Evolutionary conservation across 2,888 invertebrate genomes (phyloP).

Genomic region (Anthrax anthrax): DNA sequence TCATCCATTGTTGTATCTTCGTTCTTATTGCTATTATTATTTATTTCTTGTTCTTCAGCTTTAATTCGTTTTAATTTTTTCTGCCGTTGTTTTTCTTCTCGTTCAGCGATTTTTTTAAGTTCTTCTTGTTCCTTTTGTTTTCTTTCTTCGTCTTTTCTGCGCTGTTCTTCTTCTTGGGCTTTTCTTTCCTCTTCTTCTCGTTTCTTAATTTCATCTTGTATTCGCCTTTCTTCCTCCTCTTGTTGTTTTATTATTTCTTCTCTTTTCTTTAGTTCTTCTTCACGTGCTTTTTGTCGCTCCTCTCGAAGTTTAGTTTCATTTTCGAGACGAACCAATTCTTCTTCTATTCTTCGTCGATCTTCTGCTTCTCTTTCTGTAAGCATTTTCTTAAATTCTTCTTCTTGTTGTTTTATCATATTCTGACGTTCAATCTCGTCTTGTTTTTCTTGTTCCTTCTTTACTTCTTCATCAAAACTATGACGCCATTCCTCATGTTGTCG

Average conservation of each 20-base stretch:
- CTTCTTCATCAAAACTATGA: slow-evolving; percentile 10
- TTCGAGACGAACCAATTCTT: slow-evolving; percentile 22
- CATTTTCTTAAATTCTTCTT: not conserved
- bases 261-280: slow-evolving; percentile 22
- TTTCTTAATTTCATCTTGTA: slow-evolving; percentile 17
- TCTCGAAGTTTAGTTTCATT: slow-evolving; percentile 23
- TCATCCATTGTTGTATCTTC: slow-evolving; percentile 8
- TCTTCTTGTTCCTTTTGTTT: slow-evolving; percentile 15
- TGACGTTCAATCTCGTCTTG: not conserved
- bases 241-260: slow-evolving; percentile 20
- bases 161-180: slow-evolving; percentile 15
- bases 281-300: slow-evolving; percentile 21
- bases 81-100: not conserved
- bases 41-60: slow-evolving; percentile 4
- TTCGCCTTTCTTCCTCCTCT: slow-evolving; percentile 23
- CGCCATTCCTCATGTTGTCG: slow-evolving; percentile 20
- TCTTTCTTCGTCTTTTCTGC: slow-evolving; percentile 12
- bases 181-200: slow-evolving; percentile 18
- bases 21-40: slow-evolving; percentile 14
- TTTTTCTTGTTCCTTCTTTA: not conserved
- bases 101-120: not conserved
- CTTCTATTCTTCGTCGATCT: slow-evolving; percentile 6
- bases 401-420: not conserved
- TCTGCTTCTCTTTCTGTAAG: not conserved
- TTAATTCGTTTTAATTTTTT: slow-evolving; percentile 5